These are phyloP conservation scores for Petrocephalus microphthalmus DNA, from an alignment of 2,113 vertebrate genomes.

Conservation along the genomic window DNA sequence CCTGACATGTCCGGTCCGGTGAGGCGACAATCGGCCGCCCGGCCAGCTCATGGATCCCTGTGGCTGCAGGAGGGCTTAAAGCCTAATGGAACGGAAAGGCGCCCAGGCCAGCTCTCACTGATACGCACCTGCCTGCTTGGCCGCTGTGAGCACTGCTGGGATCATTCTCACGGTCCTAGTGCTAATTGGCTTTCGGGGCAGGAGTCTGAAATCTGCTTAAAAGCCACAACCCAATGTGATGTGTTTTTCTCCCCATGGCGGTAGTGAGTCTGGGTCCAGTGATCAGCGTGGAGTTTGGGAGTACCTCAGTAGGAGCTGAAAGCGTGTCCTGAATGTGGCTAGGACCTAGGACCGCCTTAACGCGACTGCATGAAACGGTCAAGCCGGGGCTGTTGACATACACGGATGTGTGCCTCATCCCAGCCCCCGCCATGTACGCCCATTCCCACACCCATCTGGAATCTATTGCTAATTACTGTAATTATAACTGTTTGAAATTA, in stretches of 20 bases:
- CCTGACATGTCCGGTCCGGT: background rate
- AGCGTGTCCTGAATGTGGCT: background rate
- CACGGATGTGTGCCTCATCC: background rate
- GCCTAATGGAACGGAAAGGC: background rate
- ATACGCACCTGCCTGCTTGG: background rate
- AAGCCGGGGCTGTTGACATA: background rate
- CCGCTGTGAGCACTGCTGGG: too few relatives aligned
- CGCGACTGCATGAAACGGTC: background rate
- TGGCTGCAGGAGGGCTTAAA: background rate
- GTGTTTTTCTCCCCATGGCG: background rate
- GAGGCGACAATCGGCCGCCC: background rate
- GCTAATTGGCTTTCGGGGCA: background rate
- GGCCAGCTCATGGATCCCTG: too few relatives aligned
- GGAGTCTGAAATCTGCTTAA: background rate
- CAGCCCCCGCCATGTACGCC: background rate
- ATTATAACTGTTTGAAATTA: background rate
- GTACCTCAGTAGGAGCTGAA: background rate
- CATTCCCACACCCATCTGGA: background rate
- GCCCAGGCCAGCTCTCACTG: background rate
- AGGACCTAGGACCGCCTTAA: background rate
- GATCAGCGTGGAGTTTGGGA: background rate
- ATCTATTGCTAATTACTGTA: background rate
- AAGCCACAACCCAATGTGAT: background rate
- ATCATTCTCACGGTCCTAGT: background rate
- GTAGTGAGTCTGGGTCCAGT: background rate